Evolutionary conservation across 92 coral and sea anemone species (phyloP).

Genomic region (Zoanthus sansibaricus): DNA sequence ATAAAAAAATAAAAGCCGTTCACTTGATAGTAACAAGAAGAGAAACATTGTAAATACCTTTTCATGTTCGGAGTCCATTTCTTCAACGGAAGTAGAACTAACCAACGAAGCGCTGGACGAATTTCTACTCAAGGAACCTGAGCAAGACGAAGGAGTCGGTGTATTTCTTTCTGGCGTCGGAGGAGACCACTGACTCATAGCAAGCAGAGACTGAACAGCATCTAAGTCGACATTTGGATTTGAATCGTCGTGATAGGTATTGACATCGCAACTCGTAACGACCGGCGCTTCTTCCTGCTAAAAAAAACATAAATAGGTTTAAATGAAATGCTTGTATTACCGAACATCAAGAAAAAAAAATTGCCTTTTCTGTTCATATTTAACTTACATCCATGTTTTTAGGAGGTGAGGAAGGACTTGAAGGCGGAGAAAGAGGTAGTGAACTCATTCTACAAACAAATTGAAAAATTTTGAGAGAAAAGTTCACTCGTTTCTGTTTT

Average conservation of each 20-base stretch:
- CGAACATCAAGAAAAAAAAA: background rate
- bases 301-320: conserved; percentile 49
- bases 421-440: conserved; percentile 99
- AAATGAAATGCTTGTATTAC: background rate
- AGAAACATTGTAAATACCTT: conserved; percentile 3
- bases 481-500: conserved; percentile 49
- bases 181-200: conserved; percentile 99
- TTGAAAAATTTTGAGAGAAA: conserved; percentile 55
- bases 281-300: conserved; percentile 69
- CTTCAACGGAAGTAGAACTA: conserved; percentile 74
- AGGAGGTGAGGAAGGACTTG: conserved; percentile 89
- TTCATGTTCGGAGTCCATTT: conserved; percentile 43
- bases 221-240: conserved; percentile 84
- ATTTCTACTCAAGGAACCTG: conserved; percentile 85
- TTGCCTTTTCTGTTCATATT: background rate
- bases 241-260: conserved; percentile 59
- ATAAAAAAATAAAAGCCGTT: background rate
- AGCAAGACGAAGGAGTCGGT: conserved; percentile 87
- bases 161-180: conserved; percentile 89
- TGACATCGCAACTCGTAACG: conserved; percentile 59
- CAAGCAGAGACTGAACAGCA: conserved; percentile 97
- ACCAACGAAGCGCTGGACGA: conserved; percentile 92
- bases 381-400: conserved; percentile 92
- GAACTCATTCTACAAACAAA: conserved; percentile 76
- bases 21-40: background rate